These are phyloP conservation scores for Ochlodes sylvanus DNA, from an alignment of 2,888 invertebrate species.

Conservation along the genomic window DNA sequence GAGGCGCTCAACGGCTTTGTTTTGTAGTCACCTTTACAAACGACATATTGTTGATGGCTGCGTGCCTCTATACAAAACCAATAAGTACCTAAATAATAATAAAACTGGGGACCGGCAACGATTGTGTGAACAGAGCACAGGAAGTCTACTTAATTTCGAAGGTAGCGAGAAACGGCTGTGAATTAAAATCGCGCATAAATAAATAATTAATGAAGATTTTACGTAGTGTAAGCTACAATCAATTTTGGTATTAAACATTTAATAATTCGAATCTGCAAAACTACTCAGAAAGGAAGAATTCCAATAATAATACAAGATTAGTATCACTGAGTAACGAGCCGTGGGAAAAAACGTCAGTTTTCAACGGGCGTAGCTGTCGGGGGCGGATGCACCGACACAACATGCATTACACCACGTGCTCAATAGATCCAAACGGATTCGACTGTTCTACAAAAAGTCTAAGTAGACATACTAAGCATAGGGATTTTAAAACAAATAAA, in stretches of 20 bases:
- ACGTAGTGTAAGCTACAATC: neutral
- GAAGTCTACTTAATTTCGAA: slow-evolving; percentile 72
- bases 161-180: slow-evolving; percentile 50
- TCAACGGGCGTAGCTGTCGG: slow-evolving; percentile 63
- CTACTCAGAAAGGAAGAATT: slow-evolving; percentile 22
- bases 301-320: slow-evolving; percentile 58
- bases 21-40: slow-evolving; percentile 81
- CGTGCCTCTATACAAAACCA: slow-evolving; percentile 77
- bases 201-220: slow-evolving; percentile 6
- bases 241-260: neutral
- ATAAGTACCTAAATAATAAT: slow-evolving; percentile 77
- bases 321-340: slow-evolving; percentile 67
- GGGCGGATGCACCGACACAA: slow-evolving; percentile 69
- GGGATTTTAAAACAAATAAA: no score
- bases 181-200: slow-evolving; percentile 13
- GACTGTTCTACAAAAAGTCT: slow-evolving; percentile 19
- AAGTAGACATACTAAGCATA: neutral
- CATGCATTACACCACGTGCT: slow-evolving; percentile 63
- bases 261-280: neutral
- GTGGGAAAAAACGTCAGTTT: slow-evolving; percentile 78
- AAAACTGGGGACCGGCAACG: slow-evolving; percentile 69
- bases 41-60: slow-evolving; percentile 79
- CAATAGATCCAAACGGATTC: slow-evolving; percentile 39
- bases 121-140: slow-evolving; percentile 77
- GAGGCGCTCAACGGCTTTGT: slow-evolving; percentile 77